These are phyloP conservation scores for Thunnus albacares DNA, from an alignment of 2,797 vertebrate species.

Conservation along the genomic window DNA sequence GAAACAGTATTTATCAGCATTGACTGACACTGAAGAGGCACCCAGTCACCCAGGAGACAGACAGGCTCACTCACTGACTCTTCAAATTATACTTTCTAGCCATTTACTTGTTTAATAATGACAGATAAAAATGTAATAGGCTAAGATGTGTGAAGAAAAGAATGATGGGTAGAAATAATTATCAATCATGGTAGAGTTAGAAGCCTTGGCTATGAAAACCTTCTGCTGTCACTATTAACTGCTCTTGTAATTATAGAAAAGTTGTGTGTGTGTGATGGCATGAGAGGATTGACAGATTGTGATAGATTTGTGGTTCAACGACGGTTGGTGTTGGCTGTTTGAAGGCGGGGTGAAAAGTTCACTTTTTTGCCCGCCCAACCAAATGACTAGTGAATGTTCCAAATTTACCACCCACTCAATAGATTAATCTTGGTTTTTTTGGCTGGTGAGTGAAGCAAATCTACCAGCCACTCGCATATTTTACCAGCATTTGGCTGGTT, in stretches of 20 bases:
- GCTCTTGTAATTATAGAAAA: not conserved
- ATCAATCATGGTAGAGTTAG: conserved; percentile 81
- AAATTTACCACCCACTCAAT: no score
- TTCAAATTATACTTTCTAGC: conserved; percentile 20
- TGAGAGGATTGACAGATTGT: not conserved
- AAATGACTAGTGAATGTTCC: no score
- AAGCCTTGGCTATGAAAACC: conserved; percentile 72
- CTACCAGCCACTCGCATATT: no score
- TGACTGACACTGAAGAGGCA: conserved; percentile 67
- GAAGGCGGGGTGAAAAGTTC: no score
- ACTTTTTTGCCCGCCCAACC: no score
- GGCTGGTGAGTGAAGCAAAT: no score
- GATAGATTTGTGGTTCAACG: no score
- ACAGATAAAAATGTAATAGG: conserved; percentile 36
- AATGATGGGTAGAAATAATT: conserved; percentile 69
- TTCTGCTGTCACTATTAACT: conserved; percentile 74
- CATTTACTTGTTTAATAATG: conserved; percentile 35
- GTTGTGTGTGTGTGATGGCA: not conserved
- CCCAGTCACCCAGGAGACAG: conserved; percentile 52
- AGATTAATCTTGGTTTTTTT: no score
- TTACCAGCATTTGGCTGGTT: no score
- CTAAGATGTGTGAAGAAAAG: conserved; percentile 16
- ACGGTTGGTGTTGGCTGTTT: not conserved
- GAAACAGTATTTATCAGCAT: conserved; percentile 56
- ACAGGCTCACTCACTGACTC: conserved; percentile 5